Base-by-base conservation (phyloP, 2,113 vertebrate genomes). In the Tenebrosternarchus preto region DNA sequence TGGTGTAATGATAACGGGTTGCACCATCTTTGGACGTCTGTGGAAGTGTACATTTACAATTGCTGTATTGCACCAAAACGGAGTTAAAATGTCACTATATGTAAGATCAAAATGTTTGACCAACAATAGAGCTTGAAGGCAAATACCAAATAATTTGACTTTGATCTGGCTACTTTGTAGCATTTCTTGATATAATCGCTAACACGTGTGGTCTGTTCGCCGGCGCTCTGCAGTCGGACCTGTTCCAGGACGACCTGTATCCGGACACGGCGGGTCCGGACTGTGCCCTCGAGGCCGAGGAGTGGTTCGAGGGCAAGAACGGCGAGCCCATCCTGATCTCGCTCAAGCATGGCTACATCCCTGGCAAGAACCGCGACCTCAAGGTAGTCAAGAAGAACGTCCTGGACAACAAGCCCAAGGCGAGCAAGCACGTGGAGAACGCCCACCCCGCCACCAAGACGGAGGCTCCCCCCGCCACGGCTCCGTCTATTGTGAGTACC, bases 161-260 rank as follows among this genome's bases (percentile, higher is more conserved):
- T 27, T 61, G 5, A 27, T 15, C 59, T 27, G 59, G 7, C 25
- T 17, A 5, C 29, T 66, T 66, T 19, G 16, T 1, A 19, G 16
- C 17, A 2, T 66, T 33, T 33, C 15, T 33, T 33, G 17, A 4
- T 0, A 20, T 66, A 7, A 33, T 8, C 17, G 2, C 3, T 66
- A 33, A 33, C 5, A 43, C 9, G 4, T 57, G 70, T 73, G 2
- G n/a, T 80, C 31, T 73, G 61, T 77, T 17, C 76, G 59, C 83
- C 73, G 31, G 66, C 78, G 73, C 74, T 73, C 69, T 64, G 60
- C 83, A 99, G 98, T 99, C 97, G 0, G 98, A 99, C 92, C 91
- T 99, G 78, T 99, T 99, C 91, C 98, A 99, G 86, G 98, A 99
- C 0, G 98, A 99, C 84, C 90, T 99, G 87, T 99, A 99, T 86